Conservation (phyloP, 2,888 invertebrate species). For the Diogma glabrata region DNA sequence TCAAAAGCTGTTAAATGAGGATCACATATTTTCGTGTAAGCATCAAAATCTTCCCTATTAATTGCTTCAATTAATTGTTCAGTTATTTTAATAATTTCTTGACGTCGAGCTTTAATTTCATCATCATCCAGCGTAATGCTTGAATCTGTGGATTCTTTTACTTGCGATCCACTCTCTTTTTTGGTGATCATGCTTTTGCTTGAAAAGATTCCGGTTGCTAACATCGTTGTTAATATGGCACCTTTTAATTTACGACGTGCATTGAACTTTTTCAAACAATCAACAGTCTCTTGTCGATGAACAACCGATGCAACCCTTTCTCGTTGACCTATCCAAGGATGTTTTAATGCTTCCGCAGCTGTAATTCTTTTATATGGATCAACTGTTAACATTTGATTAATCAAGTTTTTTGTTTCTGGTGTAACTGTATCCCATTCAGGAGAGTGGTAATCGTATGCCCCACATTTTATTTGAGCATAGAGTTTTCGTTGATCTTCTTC, state of each 20-base stretch:
- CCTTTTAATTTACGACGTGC: constrained; percentile 98
- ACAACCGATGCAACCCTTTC: constrained; percentile 98
- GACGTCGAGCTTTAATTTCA: constrained; percentile 89
- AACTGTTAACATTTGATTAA: constrained; percentile 98
- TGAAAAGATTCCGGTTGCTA: constrained; percentile 98
- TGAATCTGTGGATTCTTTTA: constrained; percentile 97
- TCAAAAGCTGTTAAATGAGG: constrained; percentile 98
- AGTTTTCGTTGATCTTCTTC: constrained; percentile 99
- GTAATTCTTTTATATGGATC: constrained; percentile 98
- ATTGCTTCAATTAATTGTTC: constrained; percentile 97
- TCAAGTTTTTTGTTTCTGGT: constrained; percentile 97
- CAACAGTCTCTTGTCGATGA: constrained; percentile 99
- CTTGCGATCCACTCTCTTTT: constrained; percentile 94
- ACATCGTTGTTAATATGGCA: constrained; percentile 98
- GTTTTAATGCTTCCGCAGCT: constrained; percentile 95
- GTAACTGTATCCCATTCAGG: constrained; percentile 99
- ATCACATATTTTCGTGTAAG: constrained; percentile 89
- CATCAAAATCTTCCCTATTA: constrained; percentile 94
- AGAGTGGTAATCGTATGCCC: constrained; percentile 98
- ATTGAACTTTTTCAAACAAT: constrained; percentile 99
- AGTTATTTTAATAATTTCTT: constrained; percentile 98
- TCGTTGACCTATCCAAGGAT: constrained; percentile 99
- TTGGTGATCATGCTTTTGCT: constrained; percentile 96
- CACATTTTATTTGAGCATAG: constrained; percentile 99
- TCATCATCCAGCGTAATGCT: constrained; percentile 93